Evolutionary conservation across 2,113 vertebrate genomes (phyloP).

Genomic region (Heterotilapia buettikoferi): DNA sequence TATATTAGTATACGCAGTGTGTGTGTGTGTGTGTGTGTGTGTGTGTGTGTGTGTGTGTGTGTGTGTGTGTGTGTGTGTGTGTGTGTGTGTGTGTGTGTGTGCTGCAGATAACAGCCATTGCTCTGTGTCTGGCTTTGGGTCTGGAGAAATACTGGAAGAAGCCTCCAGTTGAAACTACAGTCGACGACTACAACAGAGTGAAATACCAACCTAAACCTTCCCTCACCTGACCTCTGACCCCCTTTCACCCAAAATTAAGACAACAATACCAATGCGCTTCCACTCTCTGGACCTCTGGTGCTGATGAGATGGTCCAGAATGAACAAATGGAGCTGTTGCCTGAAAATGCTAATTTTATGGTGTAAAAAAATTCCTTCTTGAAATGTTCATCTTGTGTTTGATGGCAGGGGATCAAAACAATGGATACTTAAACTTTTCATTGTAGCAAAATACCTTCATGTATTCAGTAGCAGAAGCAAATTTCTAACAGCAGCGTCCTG

Average conservation of each 20-base stretch:
- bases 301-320: neutral
- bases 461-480: neutral
- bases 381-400: neutral
- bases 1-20: no score
- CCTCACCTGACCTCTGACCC: slow-evolving; percentile 29
- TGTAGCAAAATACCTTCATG: neutral
- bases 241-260: neutral
- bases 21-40: neutral
- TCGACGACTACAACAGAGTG: slow-evolving; percentile 55
- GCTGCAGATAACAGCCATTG: slow-evolving; percentile 50
- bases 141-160: slow-evolving; percentile 46
- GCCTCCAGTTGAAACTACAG: slow-evolving; percentile 20
- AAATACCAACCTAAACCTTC: slow-evolving; percentile 57
- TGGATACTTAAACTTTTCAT: neutral
- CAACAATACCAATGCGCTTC: neutral
- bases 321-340: neutral
- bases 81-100: neutral
- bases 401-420: neutral
- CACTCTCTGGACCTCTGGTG: neutral
- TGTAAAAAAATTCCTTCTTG: neutral
- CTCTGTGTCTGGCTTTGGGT: slow-evolving; percentile 48
- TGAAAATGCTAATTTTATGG: neutral
- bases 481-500: neutral
- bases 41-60: neutral
- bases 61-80: neutral